A percentile compares a stretch with the other conserved stretches of the same genome.
These are phyloP conservation scores for Siderastrea radians DNA, from an alignment of 92 coral and sea anemone genomes.

Conservation along the genomic window DNA sequence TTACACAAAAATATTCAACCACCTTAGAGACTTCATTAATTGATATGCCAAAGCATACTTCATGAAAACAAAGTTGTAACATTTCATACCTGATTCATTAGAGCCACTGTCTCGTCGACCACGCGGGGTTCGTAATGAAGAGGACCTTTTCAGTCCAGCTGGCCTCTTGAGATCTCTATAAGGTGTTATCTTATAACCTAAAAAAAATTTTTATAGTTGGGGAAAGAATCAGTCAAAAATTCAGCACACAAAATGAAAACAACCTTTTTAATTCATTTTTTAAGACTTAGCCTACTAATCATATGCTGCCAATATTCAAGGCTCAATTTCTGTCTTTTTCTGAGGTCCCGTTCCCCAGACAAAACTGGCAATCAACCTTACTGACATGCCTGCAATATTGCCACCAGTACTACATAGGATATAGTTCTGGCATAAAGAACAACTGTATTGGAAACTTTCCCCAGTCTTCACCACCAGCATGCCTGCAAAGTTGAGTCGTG, in stretches of 20 bases:
- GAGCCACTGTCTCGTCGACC: slow-evolving; percentile 92
- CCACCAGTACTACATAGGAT: neutral
- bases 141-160: slow-evolving; percentile 92
- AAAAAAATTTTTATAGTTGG: neutral
- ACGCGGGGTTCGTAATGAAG: slow-evolving; percentile 95
- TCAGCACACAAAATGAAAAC: neutral
- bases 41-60: too few species aligned
- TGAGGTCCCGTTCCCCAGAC: too few species aligned
- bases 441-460: too few species aligned
- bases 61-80: neutral
- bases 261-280: neutral
- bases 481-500: too few species aligned
- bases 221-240: neutral
- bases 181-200: slow-evolving; percentile 94
- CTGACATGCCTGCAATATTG: neutral
- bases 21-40: too few species aligned
- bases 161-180: slow-evolving; percentile 96
- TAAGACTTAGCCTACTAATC: neutral
- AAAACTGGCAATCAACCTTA: too few species aligned
- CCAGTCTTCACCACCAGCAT: too few species aligned
- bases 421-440: neutral
- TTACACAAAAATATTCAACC: too few species aligned
- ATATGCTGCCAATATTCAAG: neutral
- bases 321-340: too few species aligned
- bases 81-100: slow-evolving; percentile 70